phyloP scores from a whole-genome alignment of 1,140 invertebrate genomes.

The Caligus rogercresseyi region DNA sequence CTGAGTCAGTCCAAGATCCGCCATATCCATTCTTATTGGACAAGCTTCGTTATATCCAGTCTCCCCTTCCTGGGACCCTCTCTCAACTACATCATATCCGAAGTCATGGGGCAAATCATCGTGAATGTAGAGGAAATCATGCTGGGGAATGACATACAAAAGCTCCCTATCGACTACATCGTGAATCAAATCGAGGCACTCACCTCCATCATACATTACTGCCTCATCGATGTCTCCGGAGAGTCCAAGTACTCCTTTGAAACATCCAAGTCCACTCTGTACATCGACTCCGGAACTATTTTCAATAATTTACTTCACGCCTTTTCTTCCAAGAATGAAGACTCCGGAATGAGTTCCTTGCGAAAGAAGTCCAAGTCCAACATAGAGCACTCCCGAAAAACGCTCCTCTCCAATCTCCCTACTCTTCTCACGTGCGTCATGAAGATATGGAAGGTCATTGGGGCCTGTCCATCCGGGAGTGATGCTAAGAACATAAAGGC shows the following conservation, averaged over 20 bases:
- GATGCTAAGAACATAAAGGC: slow-evolving; percentile 38
- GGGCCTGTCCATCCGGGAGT: slow-evolving; percentile 25
- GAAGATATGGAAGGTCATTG: slow-evolving; percentile 56
- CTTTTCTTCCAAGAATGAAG: slow-evolving; percentile 22
- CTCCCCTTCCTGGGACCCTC: slow-evolving; percentile 51
- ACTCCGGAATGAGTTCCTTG: background rate
- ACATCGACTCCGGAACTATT: slow-evolving; percentile 22
- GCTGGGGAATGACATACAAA: background rate
- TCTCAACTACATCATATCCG: slow-evolving; percentile 54
- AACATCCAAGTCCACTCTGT: slow-evolving; percentile 38
- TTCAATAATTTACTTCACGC: slow-evolving; percentile 24
- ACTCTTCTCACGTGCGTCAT: slow-evolving; percentile 59
- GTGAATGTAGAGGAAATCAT: slow-evolving; percentile 49
- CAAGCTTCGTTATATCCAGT: slow-evolving; percentile 53
- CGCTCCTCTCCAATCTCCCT: slow-evolving; percentile 53
- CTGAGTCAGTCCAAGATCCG: slow-evolving; percentile 42
- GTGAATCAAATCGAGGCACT: slow-evolving; percentile 59
- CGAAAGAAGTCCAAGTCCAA: background rate
- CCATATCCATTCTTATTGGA: slow-evolving; percentile 57
- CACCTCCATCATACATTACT: slow-evolving; percentile 66
- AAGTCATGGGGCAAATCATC: slow-evolving; percentile 64
- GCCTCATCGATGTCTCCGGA: slow-evolving; percentile 32
- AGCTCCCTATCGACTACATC: slow-evolving; percentile 44
- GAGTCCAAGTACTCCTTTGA: slow-evolving; percentile 11
- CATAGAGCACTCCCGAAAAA: background rate